Evolutionary conservation across 2,113 vertebrate genomes (phyloP).

Genomic region (Penelope pileata): DNA sequence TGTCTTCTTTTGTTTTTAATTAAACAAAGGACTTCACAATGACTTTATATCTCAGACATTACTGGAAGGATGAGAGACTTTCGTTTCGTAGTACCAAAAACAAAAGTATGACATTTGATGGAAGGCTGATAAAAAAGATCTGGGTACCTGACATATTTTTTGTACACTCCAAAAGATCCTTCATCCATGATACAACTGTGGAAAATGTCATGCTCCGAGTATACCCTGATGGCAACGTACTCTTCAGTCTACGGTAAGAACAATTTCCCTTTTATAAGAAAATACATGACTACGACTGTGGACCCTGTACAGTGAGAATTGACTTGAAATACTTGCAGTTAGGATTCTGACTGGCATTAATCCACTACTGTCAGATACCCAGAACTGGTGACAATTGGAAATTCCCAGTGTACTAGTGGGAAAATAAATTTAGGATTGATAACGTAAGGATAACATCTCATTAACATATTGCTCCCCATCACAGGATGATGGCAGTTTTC

Average conservation of each 20-base stretch:
- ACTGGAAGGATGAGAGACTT: slow-evolving; percentile 95
- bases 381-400: background rate
- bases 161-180: slow-evolving; percentile 92
- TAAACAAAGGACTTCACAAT: slow-evolving; percentile 89
- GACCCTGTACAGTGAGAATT: background rate
- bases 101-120: slow-evolving; percentile 91
- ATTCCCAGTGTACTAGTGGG: background rate
- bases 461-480: background rate
- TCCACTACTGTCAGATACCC: background rate
- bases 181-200: slow-evolving; percentile 92
- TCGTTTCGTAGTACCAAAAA: slow-evolving; percentile 89
- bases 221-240: slow-evolving; percentile 88
- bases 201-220: slow-evolving; percentile 92
- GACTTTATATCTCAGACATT: slow-evolving; percentile 94
- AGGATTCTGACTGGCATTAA: background rate
- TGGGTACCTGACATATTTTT: slow-evolving; percentile 95
- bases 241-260: slow-evolving; percentile 89
- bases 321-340: background rate
- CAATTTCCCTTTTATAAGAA: background rate
- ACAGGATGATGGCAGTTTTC: background rate
- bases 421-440: background rate
- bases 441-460: background rate
- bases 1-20: slow-evolving; percentile 31
- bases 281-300: background rate
- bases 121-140: slow-evolving; percentile 90